Percentiles rank a stretch among this genome's conserved stretches.
Conservation (phyloP, 2,888 invertebrate species). For the Fabriciana adippe region DNA sequence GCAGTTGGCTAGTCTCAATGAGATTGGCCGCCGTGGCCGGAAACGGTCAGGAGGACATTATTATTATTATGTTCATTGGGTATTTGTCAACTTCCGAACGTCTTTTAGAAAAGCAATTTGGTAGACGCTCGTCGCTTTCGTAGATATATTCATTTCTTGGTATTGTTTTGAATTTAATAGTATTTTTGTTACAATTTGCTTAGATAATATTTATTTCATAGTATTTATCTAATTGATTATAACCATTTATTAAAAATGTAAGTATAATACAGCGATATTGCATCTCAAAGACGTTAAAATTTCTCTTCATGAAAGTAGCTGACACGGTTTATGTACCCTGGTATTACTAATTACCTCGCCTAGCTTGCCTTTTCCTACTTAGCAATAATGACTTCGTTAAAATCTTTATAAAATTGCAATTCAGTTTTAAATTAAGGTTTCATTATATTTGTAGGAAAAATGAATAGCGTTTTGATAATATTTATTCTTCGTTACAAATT, state of each 20-base stretch:
- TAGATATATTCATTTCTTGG: not conserved
- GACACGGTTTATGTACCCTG: constrained; percentile 14
- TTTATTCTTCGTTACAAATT: not conserved
- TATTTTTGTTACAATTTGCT: not conserved
- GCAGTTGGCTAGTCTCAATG: too few species aligned
- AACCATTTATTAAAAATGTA: not conserved
- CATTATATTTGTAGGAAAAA: not conserved
- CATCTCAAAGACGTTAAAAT: constrained; percentile 10
- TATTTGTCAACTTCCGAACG: constrained; percentile 23
- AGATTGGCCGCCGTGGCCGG: too few species aligned
- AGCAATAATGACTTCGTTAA: constrained; percentile 12
- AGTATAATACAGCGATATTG: not conserved
- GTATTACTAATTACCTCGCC: constrained; percentile 17
- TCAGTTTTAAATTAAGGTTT: constrained; percentile 2
- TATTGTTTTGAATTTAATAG: too few species aligned
- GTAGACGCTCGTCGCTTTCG: constrained; percentile 11
- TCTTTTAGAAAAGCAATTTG: constrained; percentile 22
- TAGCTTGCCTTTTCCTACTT: constrained; percentile 18
- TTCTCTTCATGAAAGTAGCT: constrained; percentile 9
- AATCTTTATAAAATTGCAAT: constrained; percentile 12
- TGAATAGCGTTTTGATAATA: too few species aligned
- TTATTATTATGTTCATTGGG: constrained; percentile 19
- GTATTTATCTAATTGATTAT: not conserved
- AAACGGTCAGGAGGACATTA: too few species aligned
- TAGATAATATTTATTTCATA: not conserved